Evolutionary conservation across 2,888 invertebrate genomes (phyloP).

Genomic region (Eucriotettix oculatus): DNA sequence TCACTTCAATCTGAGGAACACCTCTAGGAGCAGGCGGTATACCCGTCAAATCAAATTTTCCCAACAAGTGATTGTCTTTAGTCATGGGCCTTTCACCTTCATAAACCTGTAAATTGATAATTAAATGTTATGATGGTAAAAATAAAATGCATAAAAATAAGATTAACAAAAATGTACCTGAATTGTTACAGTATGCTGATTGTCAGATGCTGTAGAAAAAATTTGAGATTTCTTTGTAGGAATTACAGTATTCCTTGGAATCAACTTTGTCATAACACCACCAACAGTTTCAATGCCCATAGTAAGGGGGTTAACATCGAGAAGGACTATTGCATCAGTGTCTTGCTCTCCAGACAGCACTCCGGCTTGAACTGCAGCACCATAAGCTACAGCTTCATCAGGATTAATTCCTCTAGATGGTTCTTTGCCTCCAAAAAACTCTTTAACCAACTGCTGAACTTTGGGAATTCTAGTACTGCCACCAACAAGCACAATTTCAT

Average conservation of each 20-base stretch:
- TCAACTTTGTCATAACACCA: slow-evolving; percentile 98
- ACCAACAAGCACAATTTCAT: slow-evolving; percentile 97
- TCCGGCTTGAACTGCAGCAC: slow-evolving; percentile 96
- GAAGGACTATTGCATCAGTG: slow-evolving; percentile 86
- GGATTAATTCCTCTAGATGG: slow-evolving; percentile 96
- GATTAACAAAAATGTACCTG: slow-evolving; percentile 32
- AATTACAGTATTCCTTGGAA: slow-evolving; percentile 94
- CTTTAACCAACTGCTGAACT: slow-evolving; percentile 82
- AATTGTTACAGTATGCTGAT: slow-evolving; percentile 97
- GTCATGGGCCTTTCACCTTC: slow-evolving; percentile 99
- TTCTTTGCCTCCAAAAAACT: slow-evolving; percentile 95
- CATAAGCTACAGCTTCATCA: slow-evolving; percentile 97
- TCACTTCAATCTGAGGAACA: slow-evolving; percentile 87
- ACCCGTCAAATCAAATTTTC: slow-evolving; percentile 95
- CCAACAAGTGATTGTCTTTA: slow-evolving; percentile 95
- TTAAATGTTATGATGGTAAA: not conserved
- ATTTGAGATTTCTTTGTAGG: slow-evolving; percentile 99
- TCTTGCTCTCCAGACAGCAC: slow-evolving; percentile 95
- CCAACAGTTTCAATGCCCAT: slow-evolving; percentile 99
- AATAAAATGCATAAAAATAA: not conserved
- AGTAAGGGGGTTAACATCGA: slow-evolving; percentile 97
- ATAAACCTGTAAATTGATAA: slow-evolving; percentile 51
- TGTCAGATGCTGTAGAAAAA: slow-evolving; percentile 97
- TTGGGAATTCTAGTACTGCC: slow-evolving; percentile 99
- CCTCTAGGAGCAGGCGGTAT: slow-evolving; percentile 91